Evolutionary conservation across 2,797 vertebrate genomes (phyloP).

Genomic region (Threskiornis aethiopicus): DNA sequence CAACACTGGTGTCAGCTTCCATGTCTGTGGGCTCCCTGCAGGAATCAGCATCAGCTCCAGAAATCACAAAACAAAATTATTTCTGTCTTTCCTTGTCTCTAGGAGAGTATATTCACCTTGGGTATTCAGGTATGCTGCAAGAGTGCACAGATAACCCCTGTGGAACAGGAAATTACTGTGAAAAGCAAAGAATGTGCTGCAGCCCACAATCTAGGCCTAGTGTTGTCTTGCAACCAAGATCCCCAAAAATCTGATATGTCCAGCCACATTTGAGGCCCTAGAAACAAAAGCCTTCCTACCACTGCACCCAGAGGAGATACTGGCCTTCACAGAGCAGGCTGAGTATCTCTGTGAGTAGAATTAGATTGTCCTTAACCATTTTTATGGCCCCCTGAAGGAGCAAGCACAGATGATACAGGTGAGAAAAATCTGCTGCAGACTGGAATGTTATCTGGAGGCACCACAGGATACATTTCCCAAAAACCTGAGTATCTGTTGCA

Average conservation of each 20-base stretch:
- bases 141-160: neutral
- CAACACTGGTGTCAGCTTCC: neutral
- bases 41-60: neutral
- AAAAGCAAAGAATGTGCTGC: neutral
- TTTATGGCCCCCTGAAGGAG: neutral
- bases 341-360: neutral
- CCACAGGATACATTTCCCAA: neutral
- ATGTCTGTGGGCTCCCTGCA: neutral
- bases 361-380: neutral
- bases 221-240: neutral
- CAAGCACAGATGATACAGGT: neutral
- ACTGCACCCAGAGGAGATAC: neutral
- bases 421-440: neutral
- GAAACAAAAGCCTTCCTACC: neutral
- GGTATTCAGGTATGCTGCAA: neutral
- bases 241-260: neutral
- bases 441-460: neutral
- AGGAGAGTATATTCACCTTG: neutral
- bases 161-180: neutral
- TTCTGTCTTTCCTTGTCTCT: neutral
- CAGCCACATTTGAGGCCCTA: neutral
- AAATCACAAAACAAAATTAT: neutral
- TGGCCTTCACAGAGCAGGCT: neutral
- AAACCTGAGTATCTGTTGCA: neutral
- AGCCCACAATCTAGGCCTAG: neutral